Base-by-base conservation (phyloP, 2,888 invertebrate genomes). In the Sesamia inferens region DNA sequence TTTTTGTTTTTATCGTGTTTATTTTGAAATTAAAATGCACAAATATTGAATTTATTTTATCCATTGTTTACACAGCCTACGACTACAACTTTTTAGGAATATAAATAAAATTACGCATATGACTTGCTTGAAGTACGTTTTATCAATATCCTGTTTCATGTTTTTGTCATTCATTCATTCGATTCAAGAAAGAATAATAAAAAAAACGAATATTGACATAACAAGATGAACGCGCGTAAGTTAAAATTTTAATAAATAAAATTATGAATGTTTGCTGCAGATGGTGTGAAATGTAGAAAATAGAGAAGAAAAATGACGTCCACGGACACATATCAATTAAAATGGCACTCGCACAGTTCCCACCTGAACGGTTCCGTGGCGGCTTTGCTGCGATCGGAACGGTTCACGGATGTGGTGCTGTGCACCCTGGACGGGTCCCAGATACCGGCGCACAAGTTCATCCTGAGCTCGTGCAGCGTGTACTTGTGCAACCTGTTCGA, bases 261-360 rank as follows among this genome's bases (percentile, higher is more conserved):
- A 63, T 66, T 14, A 24, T 55, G 31, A 58, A 44, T 22, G 31
- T 70, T 83, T 79, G 51, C 51, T 68, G 22, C 74, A 84, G 85
- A 83, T 86, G 83, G 75, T 77, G 80, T 88, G 81, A 77, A 81
- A 80, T 80, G 79, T 84, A 85, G 86, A 81, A 74, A 70, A 74
- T 59, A 71, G n/a, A 51, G 22, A 76, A 70, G 65, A 68, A 91
- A 85, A 85, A 96, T 96, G 94, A 96, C 96, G 86, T 95, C 96
- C 78, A 96, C 97, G 88, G 98, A 98, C 93, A 98, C 98, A 88
- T 98, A 98, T 93, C 98, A 98, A 94, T 96, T 98, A 70, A 98
- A 98, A 96, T 98, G 98, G 98, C 98, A 98, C 93, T 98, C 98
- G 84, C 98, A 98, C 96, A 97, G 97, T 88, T 97, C 97, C 48